Base-by-base conservation (phyloP, 2,888 invertebrate species). In the Agrotis segetum region DNA sequence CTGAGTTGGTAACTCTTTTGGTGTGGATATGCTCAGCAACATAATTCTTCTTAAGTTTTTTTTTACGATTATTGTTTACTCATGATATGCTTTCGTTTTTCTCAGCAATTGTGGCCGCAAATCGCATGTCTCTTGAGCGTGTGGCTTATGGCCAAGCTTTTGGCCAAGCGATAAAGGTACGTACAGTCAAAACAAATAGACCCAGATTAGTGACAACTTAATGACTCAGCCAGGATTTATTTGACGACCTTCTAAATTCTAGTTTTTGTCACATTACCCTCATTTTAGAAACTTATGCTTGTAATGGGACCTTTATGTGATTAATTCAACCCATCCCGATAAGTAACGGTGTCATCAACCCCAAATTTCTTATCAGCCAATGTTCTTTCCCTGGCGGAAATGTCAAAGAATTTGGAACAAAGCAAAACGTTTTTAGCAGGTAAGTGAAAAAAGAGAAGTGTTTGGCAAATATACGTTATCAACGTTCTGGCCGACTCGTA, bases 381-480 rank as follows among this genome's bases (percentile, higher is more conserved):
- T 44, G 16, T 46, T 52, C 21, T 52, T n/a, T 19, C 34, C 14
- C 13, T 46, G 11, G 34, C 13, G 56, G 56, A 47, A 29, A 19
- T 70, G 46, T 61, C 19, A 16, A 55, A 76, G 49, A 46, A 60
- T 69, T 65, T 21, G 40, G 24, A 16, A 66, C 46, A 63, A 71
- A 63, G 46, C 55, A 53, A 75, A 40, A 77, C 16, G 78, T 52
- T 81, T 81, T 63, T 60, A 44, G 65, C 29, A 64, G 49, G 62
- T 67, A 71, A 71, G 78, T 78, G 66, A 81, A 77, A 60, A 11
- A 19, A 17, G 29, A 71, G 71, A 77, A 82, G 82, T 82, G 82
- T 17, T 74, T 24, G 16, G 71, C 65, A 81, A 81, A 77, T 71
- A 77, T 14, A 16, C 56, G 47, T 81, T 81, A 84, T 83, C 77